Evolutionary conservation across 2,113 vertebrate genomes (phyloP).

Genomic region (Mustela lutreola): DNA sequence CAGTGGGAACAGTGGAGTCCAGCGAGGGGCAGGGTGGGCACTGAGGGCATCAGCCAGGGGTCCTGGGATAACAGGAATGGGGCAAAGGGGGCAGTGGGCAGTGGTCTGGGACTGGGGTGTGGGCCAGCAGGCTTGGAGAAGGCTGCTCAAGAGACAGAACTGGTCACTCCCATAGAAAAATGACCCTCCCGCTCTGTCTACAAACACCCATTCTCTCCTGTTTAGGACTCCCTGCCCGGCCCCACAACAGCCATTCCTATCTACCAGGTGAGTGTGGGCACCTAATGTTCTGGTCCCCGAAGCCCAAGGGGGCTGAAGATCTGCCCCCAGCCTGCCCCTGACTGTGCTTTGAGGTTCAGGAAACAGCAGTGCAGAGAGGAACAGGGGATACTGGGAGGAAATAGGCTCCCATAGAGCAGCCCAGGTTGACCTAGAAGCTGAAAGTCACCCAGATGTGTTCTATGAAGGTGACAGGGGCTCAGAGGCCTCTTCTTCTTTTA

Average conservation of each 20-base stretch:
- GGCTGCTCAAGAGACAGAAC: not conserved
- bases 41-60: not conserved
- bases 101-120: not conserved
- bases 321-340: rapidly evolving
- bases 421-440: rapidly evolving
- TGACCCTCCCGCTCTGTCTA: not conserved
- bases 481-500: not conserved
- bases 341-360: not conserved
- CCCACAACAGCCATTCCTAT: not conserved
- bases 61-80: not conserved
- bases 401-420: not conserved
- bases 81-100: rapidly evolving
- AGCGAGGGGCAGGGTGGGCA: rapidly evolving
- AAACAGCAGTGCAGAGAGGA: not conserved
- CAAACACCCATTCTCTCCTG: not conserved
- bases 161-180: not conserved
- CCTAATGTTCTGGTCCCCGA: not conserved
- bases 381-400: not conserved
- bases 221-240: not conserved
- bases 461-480: not conserved
- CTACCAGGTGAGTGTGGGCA: conserved; percentile 41
- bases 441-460: not conserved
- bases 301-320: rapidly evolving
- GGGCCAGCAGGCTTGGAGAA: no score
- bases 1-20: not conserved